These are phyloP conservation scores for Trissolcus basalis DNA, from an alignment of 1,140 invertebrate genomes.

Conservation along the genomic window DNA sequence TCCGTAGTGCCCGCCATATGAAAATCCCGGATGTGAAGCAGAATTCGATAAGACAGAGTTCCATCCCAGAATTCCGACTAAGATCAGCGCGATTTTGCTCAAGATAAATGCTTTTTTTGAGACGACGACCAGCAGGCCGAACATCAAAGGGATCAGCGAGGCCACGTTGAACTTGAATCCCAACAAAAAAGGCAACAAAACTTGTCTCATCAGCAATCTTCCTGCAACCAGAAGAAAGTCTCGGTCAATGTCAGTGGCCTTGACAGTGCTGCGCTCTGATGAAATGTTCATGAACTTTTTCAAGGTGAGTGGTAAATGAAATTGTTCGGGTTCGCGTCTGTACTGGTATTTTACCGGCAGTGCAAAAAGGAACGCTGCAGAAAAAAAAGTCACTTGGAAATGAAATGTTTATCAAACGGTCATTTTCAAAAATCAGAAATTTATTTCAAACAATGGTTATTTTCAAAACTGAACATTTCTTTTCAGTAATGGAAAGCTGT, in stretches of 20 bases:
- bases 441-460: too few relatives aligned
- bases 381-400: too few relatives aligned
- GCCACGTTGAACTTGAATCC: constrained; percentile 86
- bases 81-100: constrained; percentile 82
- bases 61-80: constrained; percentile 81
- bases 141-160: constrained; percentile 82
- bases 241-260: constrained; percentile 57
- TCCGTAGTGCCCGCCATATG: constrained; percentile 35
- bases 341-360: constrained; percentile 3
- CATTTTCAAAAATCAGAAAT: too few relatives aligned
- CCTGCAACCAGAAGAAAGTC: constrained; percentile 77
- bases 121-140: constrained; percentile 81
- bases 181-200: constrained; percentile 83
- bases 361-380: too few relatives aligned
- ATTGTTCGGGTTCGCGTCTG: constrained; percentile 30
- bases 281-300: constrained; percentile 57
- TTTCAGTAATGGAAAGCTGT: too few relatives aligned
- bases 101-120: constrained; percentile 85
- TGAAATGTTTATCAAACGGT: too few relatives aligned
- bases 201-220: constrained; percentile 80
- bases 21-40: constrained; percentile 24
- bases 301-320: constrained; percentile 39
- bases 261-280: constrained; percentile 69
- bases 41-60: constrained; percentile 61
- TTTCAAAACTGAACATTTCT: too few relatives aligned